Conservation (phyloP, 2,797 vertebrate species). For the Eremophila alpestris region DNA sequence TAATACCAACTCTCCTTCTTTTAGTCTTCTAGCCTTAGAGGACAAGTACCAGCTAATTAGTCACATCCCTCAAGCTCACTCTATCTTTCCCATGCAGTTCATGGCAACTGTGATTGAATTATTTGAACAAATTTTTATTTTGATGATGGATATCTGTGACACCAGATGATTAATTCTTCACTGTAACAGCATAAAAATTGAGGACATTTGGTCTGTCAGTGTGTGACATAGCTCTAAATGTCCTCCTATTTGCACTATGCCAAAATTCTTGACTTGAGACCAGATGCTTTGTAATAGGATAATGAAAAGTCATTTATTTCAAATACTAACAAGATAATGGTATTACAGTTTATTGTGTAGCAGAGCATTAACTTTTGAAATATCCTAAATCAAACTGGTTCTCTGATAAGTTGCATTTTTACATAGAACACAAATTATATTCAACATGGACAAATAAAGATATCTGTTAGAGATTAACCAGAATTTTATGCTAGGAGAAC, state of each 20-base stretch:
- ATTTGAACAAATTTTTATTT: neutral
- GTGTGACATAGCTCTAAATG: neutral
- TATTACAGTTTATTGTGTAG: neutral
- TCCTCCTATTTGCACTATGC: neutral
- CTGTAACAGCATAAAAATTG: neutral
- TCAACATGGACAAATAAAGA: neutral
- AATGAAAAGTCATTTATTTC: conserved; percentile 3
- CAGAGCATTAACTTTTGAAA: neutral
- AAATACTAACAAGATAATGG: neutral
- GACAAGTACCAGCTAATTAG: neutral
- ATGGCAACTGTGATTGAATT: neutral
- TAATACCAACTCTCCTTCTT: neutral
- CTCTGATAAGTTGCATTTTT: neutral
- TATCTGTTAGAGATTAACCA: neutral
- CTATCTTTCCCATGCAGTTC: neutral
- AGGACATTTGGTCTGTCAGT: neutral
- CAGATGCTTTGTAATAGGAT: neutral
- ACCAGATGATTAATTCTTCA: neutral
- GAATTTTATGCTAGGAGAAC: neutral
- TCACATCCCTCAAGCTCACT: neutral
- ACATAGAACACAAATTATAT: neutral
- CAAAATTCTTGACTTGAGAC: neutral
- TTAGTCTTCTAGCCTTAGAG: neutral
- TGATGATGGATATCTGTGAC: neutral
- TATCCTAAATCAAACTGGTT: neutral